Evolutionary conservation across 2,888 invertebrate species (phyloP).

Genomic region (Mythimna lalbum): DNA sequence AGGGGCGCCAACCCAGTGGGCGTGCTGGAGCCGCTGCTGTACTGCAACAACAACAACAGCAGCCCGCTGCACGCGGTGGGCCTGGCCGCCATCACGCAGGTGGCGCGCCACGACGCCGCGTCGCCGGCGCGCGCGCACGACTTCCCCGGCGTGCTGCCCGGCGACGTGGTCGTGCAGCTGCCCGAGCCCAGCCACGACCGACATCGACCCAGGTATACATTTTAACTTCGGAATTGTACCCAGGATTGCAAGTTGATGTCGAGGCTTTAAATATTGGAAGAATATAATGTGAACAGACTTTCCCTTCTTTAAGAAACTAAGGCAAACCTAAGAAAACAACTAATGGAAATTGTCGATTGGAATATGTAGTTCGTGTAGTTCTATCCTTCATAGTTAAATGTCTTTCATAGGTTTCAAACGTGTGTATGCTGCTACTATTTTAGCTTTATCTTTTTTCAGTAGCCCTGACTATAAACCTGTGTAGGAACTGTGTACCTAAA

Average conservation of each 20-base stretch:
- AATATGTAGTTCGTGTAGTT: no score
- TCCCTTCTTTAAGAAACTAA: no score
- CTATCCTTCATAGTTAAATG: no score
- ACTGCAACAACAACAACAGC: slow-evolving; percentile 90
- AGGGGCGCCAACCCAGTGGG: slow-evolving; percentile 78
- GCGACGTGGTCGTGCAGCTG: slow-evolving; percentile 86
- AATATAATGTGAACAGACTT: no score
- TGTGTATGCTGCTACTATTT: no score
- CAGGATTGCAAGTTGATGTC: no score
- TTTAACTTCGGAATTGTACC: neutral
- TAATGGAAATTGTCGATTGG: no score
- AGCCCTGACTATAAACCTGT: no score
- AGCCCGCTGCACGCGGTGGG: slow-evolving; percentile 93
- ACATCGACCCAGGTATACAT: slow-evolving; percentile 72
- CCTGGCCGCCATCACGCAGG: slow-evolving; percentile 94
- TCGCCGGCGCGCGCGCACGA: slow-evolving; percentile 74
- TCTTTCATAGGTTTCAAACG: no score
- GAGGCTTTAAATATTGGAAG: no score
- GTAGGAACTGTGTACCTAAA: no score
- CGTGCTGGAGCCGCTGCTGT: slow-evolving; percentile 85
- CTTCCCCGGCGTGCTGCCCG: slow-evolving; percentile 88
- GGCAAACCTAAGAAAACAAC: no score
- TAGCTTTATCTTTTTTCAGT: neutral
- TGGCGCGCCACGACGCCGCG: slow-evolving; percentile 91
- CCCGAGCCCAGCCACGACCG: slow-evolving; percentile 82